Conservation (phyloP, 2,888 invertebrate genomes). For the Drosophila melanosoma region DNA sequence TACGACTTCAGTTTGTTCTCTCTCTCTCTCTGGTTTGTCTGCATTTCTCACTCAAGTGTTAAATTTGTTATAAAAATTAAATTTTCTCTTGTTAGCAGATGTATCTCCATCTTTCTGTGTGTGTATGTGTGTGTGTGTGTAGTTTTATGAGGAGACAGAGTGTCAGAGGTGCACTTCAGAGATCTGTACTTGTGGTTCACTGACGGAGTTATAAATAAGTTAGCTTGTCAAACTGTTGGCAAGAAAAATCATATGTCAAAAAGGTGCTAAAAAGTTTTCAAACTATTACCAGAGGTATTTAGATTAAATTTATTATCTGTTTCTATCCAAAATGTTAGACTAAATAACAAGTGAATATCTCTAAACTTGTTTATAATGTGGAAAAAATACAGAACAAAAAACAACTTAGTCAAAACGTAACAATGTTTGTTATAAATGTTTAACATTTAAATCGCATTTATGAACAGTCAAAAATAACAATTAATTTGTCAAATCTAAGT, state of each 20-base stretch:
- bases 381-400: not conserved
- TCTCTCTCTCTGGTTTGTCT: slow-evolving; percentile 10
- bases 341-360: not conserved
- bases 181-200: slow-evolving; percentile 18
- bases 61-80: slow-evolving; percentile 73
- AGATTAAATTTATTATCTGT: not conserved
- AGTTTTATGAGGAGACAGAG: not conserved
- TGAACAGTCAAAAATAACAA: not conserved
- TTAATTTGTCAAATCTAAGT: not conserved
- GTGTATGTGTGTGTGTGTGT: slow-evolving; percentile 1
- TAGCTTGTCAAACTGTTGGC: slow-evolving; percentile 1
- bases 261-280: slow-evolving; percentile 3
- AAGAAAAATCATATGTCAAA: slow-evolving; percentile 6
- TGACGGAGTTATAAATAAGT: slow-evolving; percentile 18
- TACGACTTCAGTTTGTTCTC: slow-evolving; percentile 2
- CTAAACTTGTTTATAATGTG: not conserved
- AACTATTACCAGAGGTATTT: not conserved
- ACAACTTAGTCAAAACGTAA: not conserved
- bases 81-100: slow-evolving; percentile 35
- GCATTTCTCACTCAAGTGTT: slow-evolving; percentile 47
- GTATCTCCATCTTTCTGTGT: slow-evolving; percentile 5
- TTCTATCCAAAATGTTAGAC: not conserved
- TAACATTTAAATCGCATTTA: not conserved
- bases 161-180: slow-evolving; percentile 44
- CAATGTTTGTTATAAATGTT: not conserved